Evolutionary conservation across 2,113 vertebrate species (phyloP), one percentile per base, ranked within the genome.

Genomic region (Percopsis transmontana): DNA sequence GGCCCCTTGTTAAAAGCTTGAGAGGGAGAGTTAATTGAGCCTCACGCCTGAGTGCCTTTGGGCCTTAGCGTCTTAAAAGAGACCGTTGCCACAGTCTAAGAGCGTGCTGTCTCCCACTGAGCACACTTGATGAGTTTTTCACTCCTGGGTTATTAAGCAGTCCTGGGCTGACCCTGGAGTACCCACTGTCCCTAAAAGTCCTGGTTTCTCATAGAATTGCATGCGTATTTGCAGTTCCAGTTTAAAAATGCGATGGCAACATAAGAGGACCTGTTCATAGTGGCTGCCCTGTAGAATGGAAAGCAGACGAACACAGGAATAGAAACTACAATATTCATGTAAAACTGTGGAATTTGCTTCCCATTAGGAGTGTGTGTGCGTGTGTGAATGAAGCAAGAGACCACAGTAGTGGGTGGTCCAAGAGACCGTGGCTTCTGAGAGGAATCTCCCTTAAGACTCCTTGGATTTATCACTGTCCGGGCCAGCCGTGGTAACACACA

Each of bases 11-110:
- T 85, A 84, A 89, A 84, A 86, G 86, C 91, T 88, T 83, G 21
- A 72, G 84, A 45, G 51, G 65, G 77, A 84, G 84, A 93, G 88
- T 93, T 93, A 93, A 93, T 93, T 93, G 91, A 90, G 88, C 87
- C 76, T 83, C 77, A 72, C 84, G 81, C 86, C 91, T 91, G 85
- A 83, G 71, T 87, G 87, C 69, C 82, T 89, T 86, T 82, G 76
- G 86, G 86, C 21, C 58, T 58, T 76, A 89, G 77, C 74, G 68
- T 80, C 89, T 90, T 91, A 67, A 81, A 85, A 77, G 70, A 52
- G 66, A 74, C 69, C 66, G 64, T 76, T 69, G 50, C 74, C 59
- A 75, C 56, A 52, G 82, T 51, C 21, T 55, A 60, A 69, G 74
- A 64, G 61, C 58, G n/a, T 66, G 39, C 62, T 44, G 73, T 73